A percentile compares a stretch with the other conserved stretches of the same genome.
phyloP scores from a whole-genome alignment of 2,888 invertebrate species.

The Eilema caniola region DNA sequence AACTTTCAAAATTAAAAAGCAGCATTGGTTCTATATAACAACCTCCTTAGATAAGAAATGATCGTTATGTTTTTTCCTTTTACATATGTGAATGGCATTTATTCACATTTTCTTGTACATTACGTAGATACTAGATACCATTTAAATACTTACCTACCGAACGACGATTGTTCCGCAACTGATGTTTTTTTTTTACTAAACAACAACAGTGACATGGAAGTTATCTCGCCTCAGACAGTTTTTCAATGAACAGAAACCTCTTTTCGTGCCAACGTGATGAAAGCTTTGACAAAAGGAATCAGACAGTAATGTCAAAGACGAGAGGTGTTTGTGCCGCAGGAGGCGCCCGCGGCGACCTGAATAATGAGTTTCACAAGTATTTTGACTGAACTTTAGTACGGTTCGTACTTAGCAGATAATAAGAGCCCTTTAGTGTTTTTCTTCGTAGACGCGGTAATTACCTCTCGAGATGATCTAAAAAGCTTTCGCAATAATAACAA shows the following conservation, averaged over 20 bases:
- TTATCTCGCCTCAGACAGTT: slow-evolving; percentile 43
- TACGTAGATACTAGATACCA: no score
- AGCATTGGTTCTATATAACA: neutral
- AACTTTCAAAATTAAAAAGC: slow-evolving; percentile 66
- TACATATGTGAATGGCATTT: no score
- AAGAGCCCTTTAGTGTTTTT: slow-evolving; percentile 62
- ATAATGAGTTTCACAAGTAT: slow-evolving; percentile 70
- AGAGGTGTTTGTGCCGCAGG: slow-evolving; percentile 51
- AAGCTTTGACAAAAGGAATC: slow-evolving; percentile 56
- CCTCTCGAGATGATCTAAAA: slow-evolving; percentile 52
- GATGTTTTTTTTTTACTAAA: slow-evolving; percentile 44
- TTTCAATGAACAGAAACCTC: slow-evolving; percentile 39
- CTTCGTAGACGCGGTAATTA: slow-evolving; percentile 58
- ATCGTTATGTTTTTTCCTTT: no score
- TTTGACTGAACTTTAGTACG: slow-evolving; percentile 65
- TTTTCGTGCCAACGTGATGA: slow-evolving; percentile 36
- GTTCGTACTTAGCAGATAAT: slow-evolving; percentile 49
- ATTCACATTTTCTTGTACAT: slow-evolving; percentile 31
- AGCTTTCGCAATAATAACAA: slow-evolving; percentile 35
- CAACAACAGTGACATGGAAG: slow-evolving; percentile 30
- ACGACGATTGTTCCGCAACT: slow-evolving; percentile 13
- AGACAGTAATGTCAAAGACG: slow-evolving; percentile 56
- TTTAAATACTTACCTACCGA: no score
- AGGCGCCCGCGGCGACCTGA: slow-evolving; percentile 55
- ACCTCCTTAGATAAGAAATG: no score